Evolutionary conservation across 2,797 vertebrate genomes (phyloP).

Genomic region (Choloepus didactylus): DNA sequence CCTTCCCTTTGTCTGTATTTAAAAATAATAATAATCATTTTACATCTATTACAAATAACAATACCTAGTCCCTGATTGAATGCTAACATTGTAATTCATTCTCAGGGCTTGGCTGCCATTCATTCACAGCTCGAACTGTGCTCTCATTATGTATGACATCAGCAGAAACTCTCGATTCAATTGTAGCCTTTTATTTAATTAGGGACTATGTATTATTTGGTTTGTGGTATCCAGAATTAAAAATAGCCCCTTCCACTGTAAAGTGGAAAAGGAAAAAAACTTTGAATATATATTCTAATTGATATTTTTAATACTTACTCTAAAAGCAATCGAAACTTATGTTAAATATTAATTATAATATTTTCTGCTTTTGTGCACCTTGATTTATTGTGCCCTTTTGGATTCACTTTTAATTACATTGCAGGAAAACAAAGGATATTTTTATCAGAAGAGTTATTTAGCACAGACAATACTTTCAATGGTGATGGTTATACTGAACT

Average conservation of each 20-base stretch:
- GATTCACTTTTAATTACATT: constrained; percentile 91
- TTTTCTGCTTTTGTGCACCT: constrained; percentile 89
- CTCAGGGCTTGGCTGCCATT: constrained; percentile 88
- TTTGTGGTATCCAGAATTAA: constrained; percentile 91
- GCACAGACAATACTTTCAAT: constrained; percentile 90
- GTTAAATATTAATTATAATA: constrained; percentile 93
- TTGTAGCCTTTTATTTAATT: constrained; percentile 91
- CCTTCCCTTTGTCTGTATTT: constrained; percentile 91
- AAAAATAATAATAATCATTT: constrained; percentile 93
- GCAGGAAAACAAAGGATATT: constrained; percentile 89
- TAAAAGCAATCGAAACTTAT: constrained; percentile 91
- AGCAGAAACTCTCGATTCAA: constrained; percentile 91
- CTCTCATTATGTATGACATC: constrained; percentile 91
- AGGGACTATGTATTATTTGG: constrained; percentile 91
- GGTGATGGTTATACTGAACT: constrained; percentile 87
- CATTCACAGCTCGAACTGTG: constrained; percentile 88
- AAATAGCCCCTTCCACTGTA: constrained; percentile 89
- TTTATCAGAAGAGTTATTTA: constrained; percentile 89
- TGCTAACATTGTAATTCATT: constrained; percentile 90
- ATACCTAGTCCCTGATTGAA: constrained; percentile 89
- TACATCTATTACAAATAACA: constrained; percentile 92
- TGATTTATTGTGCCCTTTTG: constrained; percentile 91
- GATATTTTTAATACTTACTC: constrained; percentile 91
- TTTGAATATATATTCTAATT: constrained; percentile 92
- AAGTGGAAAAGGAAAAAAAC: constrained; percentile 88